A percentile compares a stretch with the other conserved stretches of the same genome.
Conservation (phyloP, 2,113 vertebrate species). For the Neodon shergylaensis region DNA sequence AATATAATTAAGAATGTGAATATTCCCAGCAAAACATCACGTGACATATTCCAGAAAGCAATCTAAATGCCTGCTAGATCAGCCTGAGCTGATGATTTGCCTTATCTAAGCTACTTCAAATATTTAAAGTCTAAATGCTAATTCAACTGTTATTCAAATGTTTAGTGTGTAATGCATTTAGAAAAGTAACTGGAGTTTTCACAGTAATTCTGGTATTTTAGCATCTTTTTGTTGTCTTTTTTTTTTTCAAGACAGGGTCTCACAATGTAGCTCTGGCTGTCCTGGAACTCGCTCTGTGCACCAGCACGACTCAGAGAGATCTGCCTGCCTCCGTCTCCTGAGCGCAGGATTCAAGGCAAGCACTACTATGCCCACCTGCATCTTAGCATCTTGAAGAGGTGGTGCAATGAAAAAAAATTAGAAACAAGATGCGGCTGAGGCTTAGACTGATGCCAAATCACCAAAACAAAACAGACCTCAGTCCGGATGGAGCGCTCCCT, state of each 20-base stretch:
- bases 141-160: conserved; percentile 4
- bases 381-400: conserved; percentile 4
- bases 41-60: conserved; percentile 65
- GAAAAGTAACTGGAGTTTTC: conserved; percentile 12
- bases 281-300: not conserved
- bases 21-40: conserved; percentile 65
- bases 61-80: conserved; percentile 43
- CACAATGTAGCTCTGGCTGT: not conserved
- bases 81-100: conserved; percentile 39
- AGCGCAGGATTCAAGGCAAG: not conserved
- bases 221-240: not conserved
- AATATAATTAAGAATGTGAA: conserved; percentile 71
- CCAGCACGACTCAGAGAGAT: not conserved
- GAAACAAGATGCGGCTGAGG: not conserved
- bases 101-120: conserved; percentile 40
- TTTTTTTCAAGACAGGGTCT: not conserved
- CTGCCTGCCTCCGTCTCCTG: not conserved
- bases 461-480: not conserved
- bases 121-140: conserved; percentile 38
- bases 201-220: conserved; percentile 20
- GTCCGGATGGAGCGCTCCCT: not conserved
- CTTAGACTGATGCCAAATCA: conserved; percentile 15
- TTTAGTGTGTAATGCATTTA: conserved; percentile 44
- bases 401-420: conserved; percentile 23
- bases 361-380: not conserved